These are phyloP conservation scores for Perccottus glenii DNA, from an alignment of 2,113 vertebrate species.

Conservation along the genomic window DNA sequence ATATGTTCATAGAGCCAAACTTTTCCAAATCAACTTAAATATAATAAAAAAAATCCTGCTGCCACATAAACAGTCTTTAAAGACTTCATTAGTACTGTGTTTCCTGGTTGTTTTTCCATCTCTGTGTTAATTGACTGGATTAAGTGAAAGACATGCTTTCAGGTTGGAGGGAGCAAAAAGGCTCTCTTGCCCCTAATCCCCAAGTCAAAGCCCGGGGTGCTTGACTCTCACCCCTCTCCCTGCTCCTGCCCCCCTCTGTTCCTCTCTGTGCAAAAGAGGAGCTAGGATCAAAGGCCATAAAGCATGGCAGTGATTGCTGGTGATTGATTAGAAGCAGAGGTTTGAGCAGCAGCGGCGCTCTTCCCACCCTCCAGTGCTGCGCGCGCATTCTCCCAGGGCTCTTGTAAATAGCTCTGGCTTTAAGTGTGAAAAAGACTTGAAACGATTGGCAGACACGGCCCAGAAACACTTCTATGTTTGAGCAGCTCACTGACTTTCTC, in stretches of 20 bases:
- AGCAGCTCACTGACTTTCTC: slow-evolving; percentile 43
- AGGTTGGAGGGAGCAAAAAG: slow-evolving; percentile 49
- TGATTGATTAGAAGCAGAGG: slow-evolving; percentile 95
- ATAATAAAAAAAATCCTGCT: no score
- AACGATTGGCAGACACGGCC: slow-evolving; percentile 67
- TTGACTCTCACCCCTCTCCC: slow-evolving; percentile 56
- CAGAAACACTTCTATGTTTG: slow-evolving; percentile 56
- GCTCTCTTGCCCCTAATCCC: slow-evolving; percentile 41
- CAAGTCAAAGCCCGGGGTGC: slow-evolving; percentile 17
- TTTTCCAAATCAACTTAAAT: no score
- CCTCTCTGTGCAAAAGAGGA: slow-evolving; percentile 84
- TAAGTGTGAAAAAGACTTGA: slow-evolving; percentile 67
- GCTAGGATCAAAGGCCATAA: slow-evolving; percentile 90
- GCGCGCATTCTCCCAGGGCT: slow-evolving; percentile 61
- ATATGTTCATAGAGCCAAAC: no score
- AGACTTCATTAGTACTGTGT: not conserved
- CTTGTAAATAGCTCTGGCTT: slow-evolving; percentile 68
- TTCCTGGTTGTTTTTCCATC: slow-evolving; percentile 8
- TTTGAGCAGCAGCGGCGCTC: slow-evolving; percentile 73
- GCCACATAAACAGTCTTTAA: not conserved
- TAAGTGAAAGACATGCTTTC: slow-evolving; percentile 61
- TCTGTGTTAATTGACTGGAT: slow-evolving; percentile 42
- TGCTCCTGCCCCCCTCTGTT: slow-evolving; percentile 42
- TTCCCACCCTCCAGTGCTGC: slow-evolving; percentile 67
- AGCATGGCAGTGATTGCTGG: slow-evolving; percentile 89